phyloP scores from a whole-genome alignment of 2,888 invertebrate species.

The Chorisops tibialis region DNA sequence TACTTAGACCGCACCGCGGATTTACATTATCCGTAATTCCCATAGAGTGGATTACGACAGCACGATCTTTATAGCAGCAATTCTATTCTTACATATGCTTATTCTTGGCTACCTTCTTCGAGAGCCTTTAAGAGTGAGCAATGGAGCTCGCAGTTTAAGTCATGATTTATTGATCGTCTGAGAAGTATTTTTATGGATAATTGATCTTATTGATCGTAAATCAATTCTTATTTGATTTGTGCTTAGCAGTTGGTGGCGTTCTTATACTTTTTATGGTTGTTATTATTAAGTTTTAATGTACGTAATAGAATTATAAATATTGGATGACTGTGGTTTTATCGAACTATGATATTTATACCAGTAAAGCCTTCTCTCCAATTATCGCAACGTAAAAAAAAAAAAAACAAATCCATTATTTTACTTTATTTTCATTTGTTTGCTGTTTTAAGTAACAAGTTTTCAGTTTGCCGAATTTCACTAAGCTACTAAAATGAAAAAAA shows the following conservation, averaged over 20 bases:
- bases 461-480: too few species aligned
- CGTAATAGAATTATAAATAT: too few species aligned
- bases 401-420: too few species aligned
- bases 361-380: too few species aligned
- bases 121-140: too few species aligned
- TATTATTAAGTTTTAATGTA: neutral
- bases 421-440: too few species aligned
- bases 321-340: too few species aligned
- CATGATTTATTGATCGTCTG: slow-evolving; percentile 23
- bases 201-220: slow-evolving; percentile 27
- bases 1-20: neutral
- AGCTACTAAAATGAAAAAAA: too few species aligned
- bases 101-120: slow-evolving; percentile 3
- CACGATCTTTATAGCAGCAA: slow-evolving; percentile 4
- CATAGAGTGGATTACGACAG: neutral
- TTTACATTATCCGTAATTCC: neutral
- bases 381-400: too few species aligned
- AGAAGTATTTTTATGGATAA: slow-evolving; percentile 19
- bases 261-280: neutral
- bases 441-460: too few species aligned
- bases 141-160: slow-evolving; percentile 8
- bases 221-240: slow-evolving; percentile 21
- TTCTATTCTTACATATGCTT: slow-evolving; percentile 4
- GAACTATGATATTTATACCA: too few species aligned
- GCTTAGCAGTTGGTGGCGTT: neutral